phyloP scores from a whole-genome alignment of 2,888 invertebrate species.

The Ormia ochracea region DNA sequence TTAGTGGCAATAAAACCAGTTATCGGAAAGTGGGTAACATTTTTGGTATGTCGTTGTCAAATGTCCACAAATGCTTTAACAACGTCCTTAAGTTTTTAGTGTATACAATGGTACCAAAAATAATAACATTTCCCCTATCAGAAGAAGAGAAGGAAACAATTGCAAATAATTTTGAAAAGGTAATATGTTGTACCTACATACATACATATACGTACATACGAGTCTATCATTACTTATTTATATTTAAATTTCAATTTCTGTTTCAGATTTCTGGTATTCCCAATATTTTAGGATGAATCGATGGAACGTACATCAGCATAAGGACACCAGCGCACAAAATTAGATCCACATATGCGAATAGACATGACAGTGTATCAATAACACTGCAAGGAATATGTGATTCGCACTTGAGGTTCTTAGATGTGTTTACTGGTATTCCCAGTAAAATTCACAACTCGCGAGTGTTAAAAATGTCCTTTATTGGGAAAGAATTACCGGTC shows the following conservation, averaged over 20 bases:
- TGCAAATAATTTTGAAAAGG: constrained; percentile 26
- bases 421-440: constrained; percentile 67
- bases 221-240: too few relatives aligned
- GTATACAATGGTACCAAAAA: neutral
- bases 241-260: neutral
- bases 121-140: constrained; percentile 14
- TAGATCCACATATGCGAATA: constrained; percentile 69
- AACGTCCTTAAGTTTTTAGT: constrained; percentile 36
- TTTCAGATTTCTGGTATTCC: constrained; percentile 50
- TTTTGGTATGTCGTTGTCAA: constrained; percentile 31
- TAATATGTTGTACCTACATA: neutral
- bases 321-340: constrained; percentile 68
- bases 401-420: constrained; percentile 64
- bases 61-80: constrained; percentile 10
- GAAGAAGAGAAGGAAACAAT: constrained; percentile 23
- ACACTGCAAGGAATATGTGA: constrained; percentile 70
- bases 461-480: constrained; percentile 64
- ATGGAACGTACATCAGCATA: constrained; percentile 59
- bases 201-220: too few relatives aligned
- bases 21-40: constrained; percentile 28
- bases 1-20: constrained; percentile 23
- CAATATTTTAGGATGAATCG: constrained; percentile 47
- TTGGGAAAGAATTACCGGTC: constrained; percentile 54
- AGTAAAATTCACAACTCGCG: constrained; percentile 69
- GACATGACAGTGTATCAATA: constrained; percentile 58